Conservation (phyloP, 35 echinoderm and acorn worm genomes). For the Eucidaris tribuloides region DNA sequence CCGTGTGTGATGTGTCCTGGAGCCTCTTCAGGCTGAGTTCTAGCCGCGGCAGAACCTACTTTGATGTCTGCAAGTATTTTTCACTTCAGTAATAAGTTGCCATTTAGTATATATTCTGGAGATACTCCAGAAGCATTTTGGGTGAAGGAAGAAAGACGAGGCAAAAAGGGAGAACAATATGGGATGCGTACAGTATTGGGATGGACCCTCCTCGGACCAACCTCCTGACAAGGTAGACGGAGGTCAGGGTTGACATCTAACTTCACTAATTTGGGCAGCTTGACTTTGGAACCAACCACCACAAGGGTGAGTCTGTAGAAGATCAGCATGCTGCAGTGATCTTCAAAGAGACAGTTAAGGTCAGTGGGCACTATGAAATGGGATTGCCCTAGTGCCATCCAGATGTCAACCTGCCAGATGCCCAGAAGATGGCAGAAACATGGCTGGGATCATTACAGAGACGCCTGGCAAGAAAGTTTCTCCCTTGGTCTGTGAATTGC, state of each 20-base stretch:
- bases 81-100: no score
- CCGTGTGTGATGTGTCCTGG: no score
- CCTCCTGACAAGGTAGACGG: background rate
- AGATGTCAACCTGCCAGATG: background rate
- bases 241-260: constrained; percentile 25
- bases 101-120: no score
- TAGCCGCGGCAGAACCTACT: no score
- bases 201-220: constrained; percentile 49
- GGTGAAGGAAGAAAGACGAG: constrained; percentile 42
- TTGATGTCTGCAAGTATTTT: no score
- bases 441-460: background rate
- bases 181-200: constrained; percentile 21
- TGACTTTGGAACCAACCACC: constrained; percentile 16
- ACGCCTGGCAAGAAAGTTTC: no score
- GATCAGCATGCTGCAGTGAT: background rate
- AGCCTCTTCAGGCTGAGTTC: no score
- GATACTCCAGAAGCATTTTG: constrained; percentile 55
- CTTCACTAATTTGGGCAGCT: constrained; percentile 39
- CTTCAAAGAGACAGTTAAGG: constrained; percentile 1
- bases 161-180: constrained; percentile 43
- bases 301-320: constrained; percentile 41
- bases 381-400: constrained; percentile 9
- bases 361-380: constrained; percentile 15
- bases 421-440: constrained; percentile 14
- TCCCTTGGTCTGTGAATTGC: no score